A percentile compares a stretch with the other conserved stretches of the same genome.
phyloP scores from a whole-genome alignment of 30 jellyfish, hydroid and myxozoan species.

The Sanderia malayensis region DNA sequence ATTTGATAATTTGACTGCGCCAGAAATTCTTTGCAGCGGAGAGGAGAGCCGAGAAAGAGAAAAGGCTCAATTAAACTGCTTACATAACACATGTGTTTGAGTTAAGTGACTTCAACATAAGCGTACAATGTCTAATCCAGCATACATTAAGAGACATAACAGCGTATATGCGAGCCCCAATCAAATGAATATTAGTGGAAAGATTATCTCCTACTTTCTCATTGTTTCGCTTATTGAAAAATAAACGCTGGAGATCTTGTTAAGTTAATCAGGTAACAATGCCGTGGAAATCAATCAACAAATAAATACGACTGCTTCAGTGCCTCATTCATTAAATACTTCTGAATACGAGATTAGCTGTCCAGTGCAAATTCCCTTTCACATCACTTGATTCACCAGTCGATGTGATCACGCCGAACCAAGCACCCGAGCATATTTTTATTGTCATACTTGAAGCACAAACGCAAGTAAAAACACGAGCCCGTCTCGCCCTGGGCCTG shows the following conservation, averaged over 20 bases:
- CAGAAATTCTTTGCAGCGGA: no score
- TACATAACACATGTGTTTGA: no score
- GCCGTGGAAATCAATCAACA: conserved; percentile 65
- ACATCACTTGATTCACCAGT: no score
- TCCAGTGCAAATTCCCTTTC: conserved; percentile 58
- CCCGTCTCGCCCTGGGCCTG: conserved; percentile 25
- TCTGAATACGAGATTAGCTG: conserved; percentile 68
- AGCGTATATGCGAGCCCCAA: conserved; percentile 60
- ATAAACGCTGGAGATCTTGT: conserved; percentile 71
- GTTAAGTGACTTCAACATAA: no score
- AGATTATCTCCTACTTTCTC: conserved; percentile 69
- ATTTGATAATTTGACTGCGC: no score
- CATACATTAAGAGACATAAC: conserved; percentile 43
- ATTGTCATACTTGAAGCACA: no score
- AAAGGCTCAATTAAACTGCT: no score
- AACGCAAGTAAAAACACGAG: conserved; percentile 26
- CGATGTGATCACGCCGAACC: no score
- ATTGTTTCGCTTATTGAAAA: conserved; percentile 61
- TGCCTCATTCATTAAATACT: conserved; percentile 63
- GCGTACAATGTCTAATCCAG: no score
- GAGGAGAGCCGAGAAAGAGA: no score
- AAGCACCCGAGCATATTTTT: no score
- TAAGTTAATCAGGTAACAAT: conserved; percentile 66
- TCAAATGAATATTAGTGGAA: conserved; percentile 55
- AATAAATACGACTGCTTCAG: conserved; percentile 57